Percentiles rank a stretch among this genome's conserved stretches.
These are phyloP conservation scores for Diaphora mendica DNA, from an alignment of 2,888 invertebrate species.

Conservation along the genomic window DNA sequence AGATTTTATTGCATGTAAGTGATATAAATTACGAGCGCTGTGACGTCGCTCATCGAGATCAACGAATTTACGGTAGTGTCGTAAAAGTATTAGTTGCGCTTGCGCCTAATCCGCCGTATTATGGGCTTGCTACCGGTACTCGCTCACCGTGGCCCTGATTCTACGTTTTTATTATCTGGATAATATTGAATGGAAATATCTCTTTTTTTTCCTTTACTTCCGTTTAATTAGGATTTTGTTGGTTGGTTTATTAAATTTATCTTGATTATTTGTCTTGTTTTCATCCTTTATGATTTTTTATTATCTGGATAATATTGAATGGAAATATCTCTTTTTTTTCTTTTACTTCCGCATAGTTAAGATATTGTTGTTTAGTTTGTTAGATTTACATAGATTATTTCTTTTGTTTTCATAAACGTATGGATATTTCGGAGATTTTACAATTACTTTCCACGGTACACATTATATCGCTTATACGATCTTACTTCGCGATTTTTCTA, in stretches of 20 bases:
- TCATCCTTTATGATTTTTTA: constrained; percentile 29
- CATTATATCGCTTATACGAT: neutral
- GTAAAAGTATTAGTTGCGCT: constrained; percentile 80
- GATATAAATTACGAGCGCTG: constrained; percentile 70
- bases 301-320: constrained; percentile 47
- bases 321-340: constrained; percentile 28
- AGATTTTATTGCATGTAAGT: constrained; percentile 65
- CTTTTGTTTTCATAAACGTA: neutral
- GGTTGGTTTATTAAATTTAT: neutral
- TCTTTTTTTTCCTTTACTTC: constrained; percentile 27
- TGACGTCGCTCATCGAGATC: constrained; percentile 70
- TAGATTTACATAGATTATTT: neutral
- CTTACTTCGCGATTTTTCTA: neutral
- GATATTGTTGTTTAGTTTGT: constrained; percentile 11
- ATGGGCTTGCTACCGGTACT: constrained; percentile 64
- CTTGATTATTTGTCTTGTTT: neutral
- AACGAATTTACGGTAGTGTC: constrained; percentile 76
- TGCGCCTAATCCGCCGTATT: constrained; percentile 72
- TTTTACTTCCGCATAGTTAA: constrained; percentile 30
- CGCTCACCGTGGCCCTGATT: constrained; percentile 71
- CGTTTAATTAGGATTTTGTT: constrained; percentile 28
- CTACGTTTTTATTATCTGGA: constrained; percentile 59
- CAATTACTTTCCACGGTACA: neutral
- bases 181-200: constrained; percentile 39
- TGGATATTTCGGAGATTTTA: neutral